Evolutionary conservation across 2,797 vertebrate genomes (phyloP).

Genomic region (Scyliorhinus canicula): DNA sequence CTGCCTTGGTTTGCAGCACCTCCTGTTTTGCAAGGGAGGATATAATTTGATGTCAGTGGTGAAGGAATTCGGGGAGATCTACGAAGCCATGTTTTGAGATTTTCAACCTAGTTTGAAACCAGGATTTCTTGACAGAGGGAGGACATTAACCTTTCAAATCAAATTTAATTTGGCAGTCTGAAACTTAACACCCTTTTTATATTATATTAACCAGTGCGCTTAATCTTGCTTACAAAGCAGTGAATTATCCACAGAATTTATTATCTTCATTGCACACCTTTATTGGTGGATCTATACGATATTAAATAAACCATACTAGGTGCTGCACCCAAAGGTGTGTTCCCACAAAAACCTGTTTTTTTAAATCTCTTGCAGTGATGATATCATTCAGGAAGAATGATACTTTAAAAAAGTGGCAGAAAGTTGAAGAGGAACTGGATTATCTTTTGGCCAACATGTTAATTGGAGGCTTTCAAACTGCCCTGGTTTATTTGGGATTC

Average conservation of each 20-base stretch:
- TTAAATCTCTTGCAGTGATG: not conserved
- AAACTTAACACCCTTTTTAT: not conserved
- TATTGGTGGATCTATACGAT: not conserved
- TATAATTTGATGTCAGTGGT: not conserved
- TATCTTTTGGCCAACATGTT: not conserved
- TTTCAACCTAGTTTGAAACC: not conserved
- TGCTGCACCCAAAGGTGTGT: not conserved
- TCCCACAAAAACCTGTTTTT: not conserved
- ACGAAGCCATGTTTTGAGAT: not conserved
- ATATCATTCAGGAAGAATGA: not conserved
- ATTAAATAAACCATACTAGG: not conserved
- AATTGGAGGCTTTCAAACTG: not conserved
- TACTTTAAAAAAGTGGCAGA: not conserved
- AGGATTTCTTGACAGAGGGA: not conserved
- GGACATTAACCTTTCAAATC: not conserved
- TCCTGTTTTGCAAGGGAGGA: not conserved
- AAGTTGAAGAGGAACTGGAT: not conserved
- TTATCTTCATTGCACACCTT: not conserved
- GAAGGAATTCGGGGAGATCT: not conserved
- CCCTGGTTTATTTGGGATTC: not conserved
- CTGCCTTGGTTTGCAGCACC: not conserved
- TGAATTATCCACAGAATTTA: not conserved
- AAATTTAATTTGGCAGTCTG: not conserved
- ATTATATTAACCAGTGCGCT: not conserved
- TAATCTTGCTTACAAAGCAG: not conserved